These are phyloP conservation scores for Tricholaema leucomelas DNA, from an alignment of 2,113 vertebrate genomes.

Conservation along the genomic window DNA sequence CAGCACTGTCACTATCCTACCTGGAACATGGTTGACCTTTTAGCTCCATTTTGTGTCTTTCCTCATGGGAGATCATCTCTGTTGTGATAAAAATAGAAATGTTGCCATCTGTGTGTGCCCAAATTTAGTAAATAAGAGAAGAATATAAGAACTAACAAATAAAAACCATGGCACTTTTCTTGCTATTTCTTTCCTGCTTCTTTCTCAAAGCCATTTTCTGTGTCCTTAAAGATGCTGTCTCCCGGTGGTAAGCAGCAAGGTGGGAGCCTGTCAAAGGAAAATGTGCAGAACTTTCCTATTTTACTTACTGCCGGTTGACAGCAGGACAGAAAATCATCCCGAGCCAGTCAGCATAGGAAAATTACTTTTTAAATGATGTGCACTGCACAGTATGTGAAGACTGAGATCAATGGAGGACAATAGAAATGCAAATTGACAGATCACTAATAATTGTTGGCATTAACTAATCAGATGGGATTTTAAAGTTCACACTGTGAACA, in stretches of 20 bases:
- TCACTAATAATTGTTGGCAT: neutral
- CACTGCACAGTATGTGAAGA: neutral
- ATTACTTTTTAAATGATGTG: neutral
- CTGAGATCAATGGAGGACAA: neutral
- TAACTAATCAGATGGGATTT: conserved; percentile 46
- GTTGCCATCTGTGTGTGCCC: neutral
- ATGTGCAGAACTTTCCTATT: neutral
- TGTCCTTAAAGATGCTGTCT: neutral
- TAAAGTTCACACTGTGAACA: conserved; percentile 54
- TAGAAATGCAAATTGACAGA: neutral
- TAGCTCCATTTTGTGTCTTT: neutral
- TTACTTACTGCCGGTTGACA: neutral
- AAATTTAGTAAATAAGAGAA: neutral
- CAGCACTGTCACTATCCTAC: neutral
- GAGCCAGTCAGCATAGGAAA: neutral
- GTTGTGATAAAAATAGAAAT: neutral
- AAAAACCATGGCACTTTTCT: neutral
- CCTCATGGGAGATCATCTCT: neutral
- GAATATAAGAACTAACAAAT: neutral
- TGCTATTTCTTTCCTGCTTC: neutral
- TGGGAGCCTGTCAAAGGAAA: neutral
- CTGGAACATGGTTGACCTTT: neutral
- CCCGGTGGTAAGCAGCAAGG: neutral
- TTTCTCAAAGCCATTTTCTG: neutral
- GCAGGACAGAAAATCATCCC: neutral